Base-by-base conservation (phyloP, 2,797 vertebrate species). In the Peromyscus attwateri region DNA sequence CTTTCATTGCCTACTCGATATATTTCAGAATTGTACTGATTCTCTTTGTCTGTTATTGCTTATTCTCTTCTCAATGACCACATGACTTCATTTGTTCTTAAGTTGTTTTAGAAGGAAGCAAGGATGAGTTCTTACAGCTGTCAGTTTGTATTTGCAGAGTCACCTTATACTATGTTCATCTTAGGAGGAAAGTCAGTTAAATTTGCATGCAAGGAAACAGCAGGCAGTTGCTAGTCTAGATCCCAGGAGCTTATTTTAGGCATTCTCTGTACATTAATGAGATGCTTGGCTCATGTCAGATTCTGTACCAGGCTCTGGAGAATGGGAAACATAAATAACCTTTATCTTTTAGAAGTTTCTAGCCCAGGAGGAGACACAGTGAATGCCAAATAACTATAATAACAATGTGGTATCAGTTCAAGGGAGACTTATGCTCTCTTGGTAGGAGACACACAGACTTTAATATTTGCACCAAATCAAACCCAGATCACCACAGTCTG, bases 381-480 rank as follows among this genome's bases (percentile, higher is more conserved):
- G 8, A 64, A 85, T 70, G 29, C 14, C 93, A 91, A 94, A 57
- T 75, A 70, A 55, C 19, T 23, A 4, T 88, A 60, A 79, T 3
- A 21, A 87, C 43, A 49, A 71, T 4, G 14, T 37, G 79, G 2
- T n/a, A 81, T 14, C 66, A 49, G 31, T 81, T 89, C 82, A 37
- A 7, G 14, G 27, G 40, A 96, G 68, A 79, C 21, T 75, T 76
- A 62, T 25, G 13, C 31, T 95, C 14, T 82, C 60, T 46, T 77
- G 27, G 55, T 81, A 84, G 11, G 79, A 95, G 70, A 94, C 19
- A 16, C 11, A 12, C 73, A 82, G 68, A 57, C 75, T 95, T 92
- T 66, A 79, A 68, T 92, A 85, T 52, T 55, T 97, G 83, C 60
- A 77, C 92, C 96, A 77, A 43, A 89, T 91, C 76, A 70, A 49